phyloP scores from a whole-genome alignment of 2,113 vertebrate genomes.

The Salvelinus sp. region DNA sequence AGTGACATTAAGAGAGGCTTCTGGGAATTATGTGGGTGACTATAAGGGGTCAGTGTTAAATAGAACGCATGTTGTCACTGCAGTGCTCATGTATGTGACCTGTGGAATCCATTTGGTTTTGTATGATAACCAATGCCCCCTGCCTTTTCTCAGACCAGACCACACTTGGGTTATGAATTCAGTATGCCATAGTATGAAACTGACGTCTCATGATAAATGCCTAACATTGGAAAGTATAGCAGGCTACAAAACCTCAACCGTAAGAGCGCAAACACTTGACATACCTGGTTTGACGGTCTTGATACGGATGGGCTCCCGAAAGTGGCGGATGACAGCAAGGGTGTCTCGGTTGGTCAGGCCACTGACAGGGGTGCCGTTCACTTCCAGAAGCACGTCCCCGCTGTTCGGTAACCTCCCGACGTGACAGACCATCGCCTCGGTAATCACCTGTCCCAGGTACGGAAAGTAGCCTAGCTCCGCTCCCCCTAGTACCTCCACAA shows the following conservation, averaged over 20 bases:
- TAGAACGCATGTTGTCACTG: not conserved
- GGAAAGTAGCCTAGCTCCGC: constrained; percentile 93
- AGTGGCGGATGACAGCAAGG: constrained; percentile 91
- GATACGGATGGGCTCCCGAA: constrained; percentile 88
- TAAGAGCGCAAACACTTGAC: constrained; percentile 28
- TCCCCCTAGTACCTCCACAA: constrained; percentile 84
- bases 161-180: too few species aligned
- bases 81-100: too few species aligned
- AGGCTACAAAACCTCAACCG: too few species aligned
- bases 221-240: not conserved
- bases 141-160: too few species aligned
- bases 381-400: constrained; percentile 92
- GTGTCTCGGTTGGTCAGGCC: constrained; percentile 93
- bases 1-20: not conserved
- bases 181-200: too few species aligned
- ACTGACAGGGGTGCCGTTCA: constrained; percentile 94
- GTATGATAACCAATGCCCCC: too few species aligned
- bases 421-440: constrained; percentile 79
- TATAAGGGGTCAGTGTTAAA: not conserved
- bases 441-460: constrained; percentile 79
- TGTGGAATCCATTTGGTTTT: too few species aligned
- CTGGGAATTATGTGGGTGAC: not conserved
- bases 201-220: too few species aligned
- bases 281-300: constrained; percentile 92
- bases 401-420: constrained; percentile 78